These are phyloP conservation scores for Prionace glauca DNA, from an alignment of 2,797 vertebrate genomes.

Conservation along the genomic window DNA sequence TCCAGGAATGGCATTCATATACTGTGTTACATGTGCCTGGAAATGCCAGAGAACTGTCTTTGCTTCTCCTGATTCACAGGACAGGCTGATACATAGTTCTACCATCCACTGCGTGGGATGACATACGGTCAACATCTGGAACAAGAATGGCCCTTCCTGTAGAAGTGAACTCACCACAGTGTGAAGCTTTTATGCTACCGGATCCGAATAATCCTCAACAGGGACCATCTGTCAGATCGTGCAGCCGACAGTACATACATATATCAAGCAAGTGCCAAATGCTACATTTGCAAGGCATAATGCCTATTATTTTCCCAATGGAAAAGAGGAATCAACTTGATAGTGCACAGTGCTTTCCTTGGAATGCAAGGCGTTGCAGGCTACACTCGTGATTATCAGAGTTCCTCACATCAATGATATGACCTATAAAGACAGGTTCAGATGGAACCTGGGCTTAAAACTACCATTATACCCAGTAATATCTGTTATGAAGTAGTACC, in stretches of 20 bases:
- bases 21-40: background rate
- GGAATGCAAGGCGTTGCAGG: background rate
- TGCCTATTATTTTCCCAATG: background rate
- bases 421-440: background rate
- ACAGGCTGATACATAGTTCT: background rate
- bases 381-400: background rate
- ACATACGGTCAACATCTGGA: background rate
- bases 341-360: background rate
- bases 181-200: background rate
- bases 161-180: conserved; percentile 8
- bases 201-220: background rate
- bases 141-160: background rate
- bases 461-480: background rate
- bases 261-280: background rate
- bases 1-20: background rate
- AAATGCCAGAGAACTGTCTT: background rate
- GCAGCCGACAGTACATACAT: background rate
- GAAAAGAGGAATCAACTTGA: background rate
- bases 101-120: background rate
- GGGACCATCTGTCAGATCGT: background rate
- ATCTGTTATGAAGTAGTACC: background rate
- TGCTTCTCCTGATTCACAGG: background rate
- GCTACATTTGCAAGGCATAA: background rate
- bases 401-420: background rate
- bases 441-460: background rate